phyloP scores from a whole-genome alignment of 2,113 vertebrate species.

The Tragelaphus imberbis region DNA sequence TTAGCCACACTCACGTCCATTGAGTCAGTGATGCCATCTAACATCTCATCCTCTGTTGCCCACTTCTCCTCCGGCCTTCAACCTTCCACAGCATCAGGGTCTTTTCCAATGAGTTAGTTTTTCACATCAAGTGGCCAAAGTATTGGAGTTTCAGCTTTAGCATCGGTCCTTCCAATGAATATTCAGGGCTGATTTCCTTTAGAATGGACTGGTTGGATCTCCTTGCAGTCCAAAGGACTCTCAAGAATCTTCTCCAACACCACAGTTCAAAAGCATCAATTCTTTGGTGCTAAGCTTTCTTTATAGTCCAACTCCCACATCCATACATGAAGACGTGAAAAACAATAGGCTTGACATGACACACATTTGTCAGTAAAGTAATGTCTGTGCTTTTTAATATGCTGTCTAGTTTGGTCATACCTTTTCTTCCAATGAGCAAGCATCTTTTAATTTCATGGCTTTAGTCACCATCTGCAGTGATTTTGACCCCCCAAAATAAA shows the following conservation, averaged over 20 bases:
- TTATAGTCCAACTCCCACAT: neutral
- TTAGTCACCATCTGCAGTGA: neutral
- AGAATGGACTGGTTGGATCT: neutral
- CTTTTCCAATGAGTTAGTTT: neutral
- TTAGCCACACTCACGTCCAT: neutral
- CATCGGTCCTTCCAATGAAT: neutral
- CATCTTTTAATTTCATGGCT: neutral
- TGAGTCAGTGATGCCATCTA: neutral
- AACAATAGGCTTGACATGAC: neutral
- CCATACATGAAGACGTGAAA: neutral
- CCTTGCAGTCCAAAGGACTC: neutral
- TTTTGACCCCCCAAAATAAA: neutral
- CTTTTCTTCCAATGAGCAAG: neutral
- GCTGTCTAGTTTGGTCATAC: neutral
- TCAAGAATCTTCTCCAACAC: neutral
- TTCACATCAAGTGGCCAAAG: rapidly evolving
- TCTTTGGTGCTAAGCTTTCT: neutral
- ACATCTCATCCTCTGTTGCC: neutral
- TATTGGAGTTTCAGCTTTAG: neutral
- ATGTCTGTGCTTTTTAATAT: neutral
- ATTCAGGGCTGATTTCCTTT: neutral
- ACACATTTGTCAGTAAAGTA: neutral
- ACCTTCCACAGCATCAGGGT: neutral
- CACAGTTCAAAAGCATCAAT: neutral
- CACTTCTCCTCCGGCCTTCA: neutral